Conservation (phyloP, 1,140 invertebrate genomes). For the Drosophila mojavensis region DNA sequence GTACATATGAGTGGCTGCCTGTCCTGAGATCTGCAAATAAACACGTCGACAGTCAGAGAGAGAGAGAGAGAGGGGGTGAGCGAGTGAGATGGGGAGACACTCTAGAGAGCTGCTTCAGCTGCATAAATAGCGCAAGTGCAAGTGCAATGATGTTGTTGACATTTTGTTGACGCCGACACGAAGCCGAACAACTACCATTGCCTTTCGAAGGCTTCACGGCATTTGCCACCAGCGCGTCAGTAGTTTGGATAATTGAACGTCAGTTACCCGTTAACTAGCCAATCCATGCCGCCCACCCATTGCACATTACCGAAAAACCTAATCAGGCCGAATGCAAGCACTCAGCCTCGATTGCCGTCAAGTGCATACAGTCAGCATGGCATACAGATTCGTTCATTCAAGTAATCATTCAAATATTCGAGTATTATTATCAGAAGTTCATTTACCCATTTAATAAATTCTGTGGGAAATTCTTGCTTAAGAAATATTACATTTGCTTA, state of each 20-base stretch:
- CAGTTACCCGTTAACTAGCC: slow-evolving; percentile 1
- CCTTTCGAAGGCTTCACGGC: slow-evolving; percentile 37
- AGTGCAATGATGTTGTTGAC: slow-evolving; percentile 29
- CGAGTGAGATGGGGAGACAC: not conserved
- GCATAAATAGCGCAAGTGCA: slow-evolving; percentile 25
- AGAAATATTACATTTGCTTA: too few species aligned
- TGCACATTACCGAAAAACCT: slow-evolving; percentile 11
- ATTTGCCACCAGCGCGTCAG: not conserved
- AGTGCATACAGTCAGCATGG: not conserved
- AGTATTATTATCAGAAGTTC: not conserved
- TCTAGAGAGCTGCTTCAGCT: slow-evolving; percentile 2
- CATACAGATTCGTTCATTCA: not conserved
- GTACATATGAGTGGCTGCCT: slow-evolving; percentile 83
- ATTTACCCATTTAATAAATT: not conserved
- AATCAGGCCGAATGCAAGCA: slow-evolving; percentile 17
- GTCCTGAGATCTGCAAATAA: slow-evolving; percentile 66
- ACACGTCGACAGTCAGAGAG: slow-evolving; percentile 33
- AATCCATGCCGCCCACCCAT: not conserved
- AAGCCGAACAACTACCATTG: slow-evolving; percentile 43
- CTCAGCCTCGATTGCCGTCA: slow-evolving; percentile 3
- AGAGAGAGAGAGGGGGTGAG: not conserved
- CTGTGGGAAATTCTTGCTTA: too few species aligned
- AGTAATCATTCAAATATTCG: not conserved
- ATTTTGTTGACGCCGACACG: slow-evolving; percentile 25
- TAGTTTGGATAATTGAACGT: slow-evolving; percentile 31